Percentiles rank a stretch among this genome's conserved stretches.
phyloP scores from a whole-genome alignment of 2,113 vertebrate genomes.

The Psittacula cyanocephala region DNA sequence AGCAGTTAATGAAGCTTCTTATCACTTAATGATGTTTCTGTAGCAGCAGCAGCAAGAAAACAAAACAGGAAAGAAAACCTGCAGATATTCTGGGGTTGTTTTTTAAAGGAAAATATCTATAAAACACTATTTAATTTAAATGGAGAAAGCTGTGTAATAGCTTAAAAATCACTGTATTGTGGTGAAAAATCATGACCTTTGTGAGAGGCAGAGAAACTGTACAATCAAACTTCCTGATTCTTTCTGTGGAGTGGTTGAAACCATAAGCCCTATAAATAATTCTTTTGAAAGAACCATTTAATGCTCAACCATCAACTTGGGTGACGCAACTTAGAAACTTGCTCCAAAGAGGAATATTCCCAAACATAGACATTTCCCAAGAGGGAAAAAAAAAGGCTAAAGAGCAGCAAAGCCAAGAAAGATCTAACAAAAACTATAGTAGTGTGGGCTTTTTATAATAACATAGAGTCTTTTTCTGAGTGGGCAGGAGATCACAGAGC shows the following conservation, averaged over 20 bases:
- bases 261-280: neutral
- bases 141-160: neutral
- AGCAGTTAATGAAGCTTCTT: neutral
- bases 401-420: slow-evolving; percentile 25
- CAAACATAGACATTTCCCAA: slow-evolving; percentile 49
- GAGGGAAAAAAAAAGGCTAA: neutral
- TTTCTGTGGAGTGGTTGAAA: neutral
- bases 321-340: slow-evolving; percentile 17
- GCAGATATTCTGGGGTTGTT: neutral
- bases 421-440: slow-evolving; percentile 31
- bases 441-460: slow-evolving; percentile 25
- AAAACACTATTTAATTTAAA: neutral
- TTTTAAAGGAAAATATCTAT: neutral
- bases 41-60: neutral
- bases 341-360: slow-evolving; percentile 32
- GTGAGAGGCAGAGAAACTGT: neutral
- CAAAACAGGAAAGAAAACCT: neutral
- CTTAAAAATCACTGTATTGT: neutral
- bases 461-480: slow-evolving; percentile 2
- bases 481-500: slow-evolving; percentile 44
- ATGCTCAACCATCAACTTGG: neutral
- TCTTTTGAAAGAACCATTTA: slow-evolving; percentile 30
- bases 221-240: neutral
- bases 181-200: neutral
- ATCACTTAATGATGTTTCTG: neutral